phyloP scores from a whole-genome alignment of 2,113 vertebrate genomes.

The Callopanchax toddi region DNA sequence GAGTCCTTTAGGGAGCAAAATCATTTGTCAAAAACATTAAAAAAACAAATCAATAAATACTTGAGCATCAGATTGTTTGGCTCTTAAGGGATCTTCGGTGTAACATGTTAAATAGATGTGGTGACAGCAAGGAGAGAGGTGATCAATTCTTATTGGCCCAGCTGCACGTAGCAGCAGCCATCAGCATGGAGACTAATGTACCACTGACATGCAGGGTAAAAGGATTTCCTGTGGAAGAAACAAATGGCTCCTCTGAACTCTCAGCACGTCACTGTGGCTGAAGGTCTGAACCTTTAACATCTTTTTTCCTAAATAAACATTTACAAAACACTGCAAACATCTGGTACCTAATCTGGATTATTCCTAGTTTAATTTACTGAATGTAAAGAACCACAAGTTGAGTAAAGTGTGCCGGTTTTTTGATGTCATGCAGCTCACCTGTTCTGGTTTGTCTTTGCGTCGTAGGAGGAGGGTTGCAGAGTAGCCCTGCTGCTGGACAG shows the following conservation, averaged over 20 bases:
- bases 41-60: no score
- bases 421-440: constrained; percentile 71
- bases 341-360: not conserved
- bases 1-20: not conserved
- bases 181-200: constrained; percentile 23
- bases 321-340: not conserved
- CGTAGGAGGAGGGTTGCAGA: constrained; percentile 85
- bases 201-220: constrained; percentile 34
- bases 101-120: no score
- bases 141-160: constrained; percentile 47
- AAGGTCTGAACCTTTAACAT: not conserved
- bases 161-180: constrained; percentile 24
- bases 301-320: constrained; percentile 1
- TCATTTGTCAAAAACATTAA: no score
- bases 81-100: no score
- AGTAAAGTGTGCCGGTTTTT: not conserved
- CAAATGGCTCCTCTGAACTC: constrained; percentile 6
- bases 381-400: not conserved
- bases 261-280: not conserved
- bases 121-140: constrained; percentile 32
- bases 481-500: constrained; percentile 88
- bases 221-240: constrained; percentile 24
- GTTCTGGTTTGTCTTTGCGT: constrained; percentile 85
- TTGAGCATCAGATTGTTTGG: no score
- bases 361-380: not conserved